A percentile compares a stretch with the other conserved stretches of the same genome.
phyloP scores from a whole-genome alignment of 2,888 invertebrate species.

The Camptogramma bilineatum region DNA sequence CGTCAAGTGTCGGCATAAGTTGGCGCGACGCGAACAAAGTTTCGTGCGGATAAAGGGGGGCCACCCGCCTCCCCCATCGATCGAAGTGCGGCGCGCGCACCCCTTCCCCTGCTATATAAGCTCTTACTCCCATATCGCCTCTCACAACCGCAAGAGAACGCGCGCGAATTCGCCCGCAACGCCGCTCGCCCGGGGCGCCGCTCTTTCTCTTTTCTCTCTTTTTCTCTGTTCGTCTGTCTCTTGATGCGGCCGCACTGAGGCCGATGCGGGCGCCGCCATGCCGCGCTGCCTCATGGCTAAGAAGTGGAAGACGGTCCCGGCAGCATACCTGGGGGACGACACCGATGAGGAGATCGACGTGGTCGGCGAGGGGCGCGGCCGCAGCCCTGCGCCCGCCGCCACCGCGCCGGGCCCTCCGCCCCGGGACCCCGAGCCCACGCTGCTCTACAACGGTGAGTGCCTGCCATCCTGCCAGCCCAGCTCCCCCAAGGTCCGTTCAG shows the following conservation, averaged over 20 bases:
- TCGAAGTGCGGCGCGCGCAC: conserved; percentile 79
- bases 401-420: conserved; percentile 90
- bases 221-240: conserved; percentile 84
- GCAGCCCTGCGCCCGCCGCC: conserved; percentile 82
- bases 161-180: conserved; percentile 78
- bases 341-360: conserved; percentile 94
- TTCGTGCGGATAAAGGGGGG: conserved; percentile 61
- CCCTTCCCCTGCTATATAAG: conserved; percentile 76
- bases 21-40: conserved; percentile 68
- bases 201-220: conserved; percentile 83
- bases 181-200: conserved; percentile 84
- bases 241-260: conserved; percentile 83
- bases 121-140: conserved; percentile 68
- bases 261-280: conserved; percentile 89
- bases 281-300: conserved; percentile 98
- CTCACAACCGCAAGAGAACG: conserved; percentile 86
- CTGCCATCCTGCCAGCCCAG: background rate
- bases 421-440: conserved; percentile 88
- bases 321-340: conserved; percentile 87
- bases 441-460: conserved; percentile 91
- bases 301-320: conserved; percentile 93
- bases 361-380: conserved; percentile 90
- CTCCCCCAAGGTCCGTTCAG: conserved; percentile 33
- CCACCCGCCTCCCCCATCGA: conserved; percentile 67
- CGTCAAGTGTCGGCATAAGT: conserved; percentile 72